phyloP scores from a whole-genome alignment of 2,113 vertebrate species.

The Ageneiosus marmoratus region DNA sequence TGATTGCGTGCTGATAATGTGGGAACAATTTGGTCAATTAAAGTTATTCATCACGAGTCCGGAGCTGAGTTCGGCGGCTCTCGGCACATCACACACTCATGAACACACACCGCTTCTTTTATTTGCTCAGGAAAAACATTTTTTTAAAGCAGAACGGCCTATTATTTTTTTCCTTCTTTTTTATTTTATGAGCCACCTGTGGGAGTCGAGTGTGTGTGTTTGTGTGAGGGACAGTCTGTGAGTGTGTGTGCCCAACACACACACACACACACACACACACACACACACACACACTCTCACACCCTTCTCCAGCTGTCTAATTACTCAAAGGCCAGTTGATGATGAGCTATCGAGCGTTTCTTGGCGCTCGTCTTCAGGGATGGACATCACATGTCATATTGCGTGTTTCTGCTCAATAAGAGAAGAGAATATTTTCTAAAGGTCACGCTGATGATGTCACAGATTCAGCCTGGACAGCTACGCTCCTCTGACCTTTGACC shows the following conservation, averaged over 20 bases:
- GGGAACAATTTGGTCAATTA: conserved; percentile 47
- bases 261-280: background rate
- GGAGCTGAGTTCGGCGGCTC: background rate
- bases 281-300: conserved; percentile 45
- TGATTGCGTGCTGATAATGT: conserved; percentile 41
- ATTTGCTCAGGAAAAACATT: conserved; percentile 55
- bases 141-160: conserved; percentile 45
- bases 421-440: conserved; percentile 63
- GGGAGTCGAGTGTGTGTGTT: conserved; percentile 51
- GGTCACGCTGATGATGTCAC: conserved; percentile 62
- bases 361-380: conserved; percentile 66
- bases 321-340: conserved; percentile 73
- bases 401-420: conserved; percentile 61
- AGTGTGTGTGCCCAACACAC: background rate
- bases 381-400: conserved; percentile 58
- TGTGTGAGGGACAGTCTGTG: conserved; percentile 66
- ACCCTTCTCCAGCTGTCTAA: conserved; percentile 69
- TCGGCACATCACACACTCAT: conserved; percentile 23
- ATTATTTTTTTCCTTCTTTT: background rate
- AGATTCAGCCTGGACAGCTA: conserved; percentile 6
- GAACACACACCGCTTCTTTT: conserved; percentile 39
- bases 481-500: background rate
- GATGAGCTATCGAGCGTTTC: conserved; percentile 77
- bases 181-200: conserved; percentile 41
- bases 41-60: conserved; percentile 45